Conservation (phyloP, 2,888 invertebrate species). For the Caprella mutica region DNA sequence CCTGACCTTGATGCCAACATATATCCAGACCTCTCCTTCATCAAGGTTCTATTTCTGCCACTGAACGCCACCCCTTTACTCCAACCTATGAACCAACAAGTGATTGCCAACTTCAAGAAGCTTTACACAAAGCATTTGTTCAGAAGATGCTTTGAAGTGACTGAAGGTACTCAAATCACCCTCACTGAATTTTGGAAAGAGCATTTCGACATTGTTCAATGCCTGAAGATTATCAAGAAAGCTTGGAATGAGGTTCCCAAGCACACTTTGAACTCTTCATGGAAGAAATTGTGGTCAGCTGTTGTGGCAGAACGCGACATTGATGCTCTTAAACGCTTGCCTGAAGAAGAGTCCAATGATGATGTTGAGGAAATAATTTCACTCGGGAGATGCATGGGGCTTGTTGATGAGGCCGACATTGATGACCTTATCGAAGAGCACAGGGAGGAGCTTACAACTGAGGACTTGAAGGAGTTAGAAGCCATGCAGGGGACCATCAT, state of each 20-base stretch:
- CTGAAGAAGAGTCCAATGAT: too few species aligned
- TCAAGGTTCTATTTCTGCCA: slow-evolving; percentile 12
- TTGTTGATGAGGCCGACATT: too few species aligned
- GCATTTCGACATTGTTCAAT: slow-evolving; percentile 27
- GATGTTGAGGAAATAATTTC: too few species aligned
- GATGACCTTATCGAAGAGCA: too few species aligned
- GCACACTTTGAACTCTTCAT: slow-evolving; percentile 11
- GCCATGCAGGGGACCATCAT: too few species aligned
- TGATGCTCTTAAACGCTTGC: too few species aligned
- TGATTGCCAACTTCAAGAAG: slow-evolving; percentile 34
- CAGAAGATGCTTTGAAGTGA: slow-evolving; percentile 30
- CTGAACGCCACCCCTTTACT: slow-evolving; percentile 30
- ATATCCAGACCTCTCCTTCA: slow-evolving; percentile 13
- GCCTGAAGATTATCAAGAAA: slow-evolving; percentile 28
- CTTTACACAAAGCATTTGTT: slow-evolving; percentile 31
- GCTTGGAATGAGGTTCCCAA: slow-evolving; percentile 9
- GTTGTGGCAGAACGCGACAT: slow-evolving; percentile 9
- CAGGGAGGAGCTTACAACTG: too few species aligned
- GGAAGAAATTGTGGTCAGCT: slow-evolving; percentile 16
- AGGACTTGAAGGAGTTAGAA: too few species aligned
- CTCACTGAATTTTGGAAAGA: slow-evolving; percentile 33
- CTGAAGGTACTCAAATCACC: slow-evolving; percentile 20
- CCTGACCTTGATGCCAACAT: slow-evolving; percentile 15
- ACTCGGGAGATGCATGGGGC: too few species aligned
- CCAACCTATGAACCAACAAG: slow-evolving; percentile 34